Conservation (phyloP, 2,113 vertebrate species). For the Chrysochloris asiatica region DNA sequence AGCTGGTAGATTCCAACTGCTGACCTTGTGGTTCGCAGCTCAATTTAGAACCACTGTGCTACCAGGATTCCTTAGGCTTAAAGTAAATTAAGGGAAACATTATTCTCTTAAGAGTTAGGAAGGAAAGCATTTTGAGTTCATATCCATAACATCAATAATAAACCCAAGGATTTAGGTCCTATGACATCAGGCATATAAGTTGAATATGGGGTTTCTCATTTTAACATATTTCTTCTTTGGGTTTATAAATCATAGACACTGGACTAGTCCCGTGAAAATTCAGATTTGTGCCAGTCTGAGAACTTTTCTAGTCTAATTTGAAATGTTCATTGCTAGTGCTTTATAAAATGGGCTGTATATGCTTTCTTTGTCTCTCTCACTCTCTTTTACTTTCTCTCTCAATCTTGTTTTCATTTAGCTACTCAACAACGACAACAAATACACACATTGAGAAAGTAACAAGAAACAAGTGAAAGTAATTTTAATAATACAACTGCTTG, state of each 20-base stretch:
- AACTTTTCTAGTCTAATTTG: slow-evolving; percentile 30
- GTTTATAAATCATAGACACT: slow-evolving; percentile 37
- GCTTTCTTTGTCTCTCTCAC: neutral
- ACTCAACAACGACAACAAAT: too few species aligned
- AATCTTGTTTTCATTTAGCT: neutral
- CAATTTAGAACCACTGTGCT: too few species aligned
- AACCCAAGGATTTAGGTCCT: slow-evolving; percentile 30
- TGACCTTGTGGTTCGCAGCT: too few species aligned
- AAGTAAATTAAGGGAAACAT: slow-evolving; percentile 38
- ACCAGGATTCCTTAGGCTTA: too few species aligned
- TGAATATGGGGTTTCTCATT: slow-evolving; percentile 39
- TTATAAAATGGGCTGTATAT: neutral
- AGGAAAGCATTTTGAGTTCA: slow-evolving; percentile 44
- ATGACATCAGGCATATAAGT: neutral
- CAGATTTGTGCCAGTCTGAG: neutral
- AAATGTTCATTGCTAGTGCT: slow-evolving; percentile 40
- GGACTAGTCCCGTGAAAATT: slow-evolving; percentile 20
- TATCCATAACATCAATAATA: slow-evolving; percentile 24
- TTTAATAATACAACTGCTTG: neutral
- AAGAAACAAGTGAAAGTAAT: neutral
- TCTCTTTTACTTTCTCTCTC: neutral
- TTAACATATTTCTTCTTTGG: slow-evolving; percentile 37
- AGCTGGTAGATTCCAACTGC: too few species aligned
- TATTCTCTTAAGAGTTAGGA: slow-evolving; percentile 52
- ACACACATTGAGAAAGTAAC: neutral